phyloP scores from a whole-genome alignment of 2,797 vertebrate species.

The Cynopterus sphinx region DNA sequence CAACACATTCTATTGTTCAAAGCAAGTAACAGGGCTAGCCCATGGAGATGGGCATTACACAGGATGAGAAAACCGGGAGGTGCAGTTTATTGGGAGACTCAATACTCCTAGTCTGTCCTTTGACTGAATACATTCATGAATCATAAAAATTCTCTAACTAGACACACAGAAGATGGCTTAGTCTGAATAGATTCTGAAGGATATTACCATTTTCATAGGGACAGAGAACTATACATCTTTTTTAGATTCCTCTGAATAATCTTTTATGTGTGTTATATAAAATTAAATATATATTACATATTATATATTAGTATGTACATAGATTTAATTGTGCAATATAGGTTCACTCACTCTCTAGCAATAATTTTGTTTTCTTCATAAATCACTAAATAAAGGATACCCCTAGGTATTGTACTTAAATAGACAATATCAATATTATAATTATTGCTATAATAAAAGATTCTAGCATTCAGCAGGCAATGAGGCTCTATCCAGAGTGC shows the following conservation, averaged over 20 bases:
- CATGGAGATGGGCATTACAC: no score
- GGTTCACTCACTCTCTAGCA: not conserved
- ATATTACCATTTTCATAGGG: not conserved
- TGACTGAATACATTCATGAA: not conserved
- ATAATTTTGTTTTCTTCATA: not conserved
- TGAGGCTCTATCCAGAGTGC: not conserved
- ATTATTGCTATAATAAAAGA: not conserved
- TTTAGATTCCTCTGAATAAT: not conserved
- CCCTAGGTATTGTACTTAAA: not conserved
- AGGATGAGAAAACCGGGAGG: not conserved
- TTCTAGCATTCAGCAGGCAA: not conserved
- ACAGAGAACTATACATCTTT: not conserved
- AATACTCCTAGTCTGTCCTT: not conserved
- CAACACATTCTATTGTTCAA: not conserved
- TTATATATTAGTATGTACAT: not conserved
- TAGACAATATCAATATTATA: not conserved
- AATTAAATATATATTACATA: not conserved
- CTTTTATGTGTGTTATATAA: not conserved
- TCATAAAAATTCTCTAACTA: not conserved
- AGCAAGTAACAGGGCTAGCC: not conserved
- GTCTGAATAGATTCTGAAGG: not conserved
- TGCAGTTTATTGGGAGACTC: not conserved
- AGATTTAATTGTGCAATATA: not conserved
- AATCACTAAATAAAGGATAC: not conserved
- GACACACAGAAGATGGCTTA: not conserved